These are phyloP conservation scores for Paracentrotus lividus DNA, from an alignment of 53 echinoderm and acorn worm species.

Conservation along the genomic window DNA sequence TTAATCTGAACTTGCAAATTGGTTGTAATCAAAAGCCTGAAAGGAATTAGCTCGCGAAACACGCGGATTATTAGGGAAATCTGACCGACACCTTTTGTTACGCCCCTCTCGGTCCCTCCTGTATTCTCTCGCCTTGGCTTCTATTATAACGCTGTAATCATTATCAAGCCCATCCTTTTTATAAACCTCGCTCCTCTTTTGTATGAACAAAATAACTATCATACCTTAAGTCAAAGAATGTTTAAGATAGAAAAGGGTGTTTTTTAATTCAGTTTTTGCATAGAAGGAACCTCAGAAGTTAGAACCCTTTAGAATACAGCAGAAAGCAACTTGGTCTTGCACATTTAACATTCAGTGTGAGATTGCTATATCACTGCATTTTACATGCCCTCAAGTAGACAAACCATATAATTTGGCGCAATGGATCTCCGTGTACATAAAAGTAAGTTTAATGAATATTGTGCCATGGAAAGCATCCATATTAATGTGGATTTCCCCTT, in stretches of 20 bases:
- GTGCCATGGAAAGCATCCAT: no score
- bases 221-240: neutral
- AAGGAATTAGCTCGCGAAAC: neutral
- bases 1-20: neutral
- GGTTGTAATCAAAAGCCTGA: neutral
- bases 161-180: neutral
- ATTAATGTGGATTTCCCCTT: neutral
- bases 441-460: slow-evolving; percentile 33
- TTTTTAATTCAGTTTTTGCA: neutral
- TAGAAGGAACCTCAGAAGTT: no score
- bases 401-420: neutral
- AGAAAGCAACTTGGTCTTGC: neutral
- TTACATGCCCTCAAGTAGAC: no score
- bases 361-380: no score
- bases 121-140: neutral
- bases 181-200: neutral
- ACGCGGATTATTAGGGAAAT: neutral
- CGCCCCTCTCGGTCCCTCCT: neutral
- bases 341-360: neutral
- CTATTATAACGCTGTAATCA: neutral
- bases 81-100: neutral
- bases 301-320: no score
- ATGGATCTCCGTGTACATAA: slow-evolving; percentile 22
- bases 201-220: neutral
- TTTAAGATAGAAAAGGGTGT: neutral